These are phyloP conservation scores for Sus scrofa DNA, from an alignment of 2,113 vertebrate species.

Conservation along the genomic window DNA sequence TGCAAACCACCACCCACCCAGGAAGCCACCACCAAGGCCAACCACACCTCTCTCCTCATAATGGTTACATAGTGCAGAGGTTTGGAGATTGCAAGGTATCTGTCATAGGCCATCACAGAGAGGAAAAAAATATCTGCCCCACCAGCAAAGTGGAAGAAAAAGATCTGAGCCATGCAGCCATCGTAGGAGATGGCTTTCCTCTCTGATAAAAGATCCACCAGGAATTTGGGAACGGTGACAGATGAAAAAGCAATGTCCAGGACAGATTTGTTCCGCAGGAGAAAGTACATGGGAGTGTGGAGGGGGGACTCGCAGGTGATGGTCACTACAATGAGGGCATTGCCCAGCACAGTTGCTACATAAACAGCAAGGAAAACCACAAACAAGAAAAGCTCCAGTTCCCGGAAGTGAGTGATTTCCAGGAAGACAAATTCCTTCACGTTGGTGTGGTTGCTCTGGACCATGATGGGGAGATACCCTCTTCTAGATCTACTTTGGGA, in stretches of 20 bases:
- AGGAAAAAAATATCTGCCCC: constrained; percentile 80
- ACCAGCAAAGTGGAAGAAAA: constrained; percentile 77
- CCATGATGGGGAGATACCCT: neutral
- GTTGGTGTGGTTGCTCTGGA: constrained; percentile 52
- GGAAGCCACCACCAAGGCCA: constrained; percentile 70
- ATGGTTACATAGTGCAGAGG: constrained; percentile 76
- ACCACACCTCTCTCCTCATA: constrained; percentile 72
- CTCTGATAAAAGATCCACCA: constrained; percentile 70
- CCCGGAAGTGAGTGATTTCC: constrained; percentile 55
- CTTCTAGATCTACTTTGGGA: neutral
- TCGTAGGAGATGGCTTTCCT: constrained; percentile 77
- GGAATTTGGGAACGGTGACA: constrained; percentile 73
- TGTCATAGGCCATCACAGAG: constrained; percentile 79
- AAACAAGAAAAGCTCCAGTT: constrained; percentile 75
- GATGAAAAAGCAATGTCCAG: constrained; percentile 77
- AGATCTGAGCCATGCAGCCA: constrained; percentile 78
- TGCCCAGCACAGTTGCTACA: constrained; percentile 64
- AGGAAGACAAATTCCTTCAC: constrained; percentile 78
- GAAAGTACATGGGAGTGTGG: constrained; percentile 82
- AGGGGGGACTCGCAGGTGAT: constrained; percentile 71
- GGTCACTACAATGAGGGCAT: constrained; percentile 66
- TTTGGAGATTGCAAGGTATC: constrained; percentile 78
- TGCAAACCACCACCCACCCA: constrained; percentile 77
- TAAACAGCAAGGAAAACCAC: constrained; percentile 67
- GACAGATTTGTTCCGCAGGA: constrained; percentile 78